Percentiles rank a stretch among this genome's conserved stretches.
Evolutionary conservation across 1,140 invertebrate species (phyloP).

Genomic region (Drosophila setifemur): DNA sequence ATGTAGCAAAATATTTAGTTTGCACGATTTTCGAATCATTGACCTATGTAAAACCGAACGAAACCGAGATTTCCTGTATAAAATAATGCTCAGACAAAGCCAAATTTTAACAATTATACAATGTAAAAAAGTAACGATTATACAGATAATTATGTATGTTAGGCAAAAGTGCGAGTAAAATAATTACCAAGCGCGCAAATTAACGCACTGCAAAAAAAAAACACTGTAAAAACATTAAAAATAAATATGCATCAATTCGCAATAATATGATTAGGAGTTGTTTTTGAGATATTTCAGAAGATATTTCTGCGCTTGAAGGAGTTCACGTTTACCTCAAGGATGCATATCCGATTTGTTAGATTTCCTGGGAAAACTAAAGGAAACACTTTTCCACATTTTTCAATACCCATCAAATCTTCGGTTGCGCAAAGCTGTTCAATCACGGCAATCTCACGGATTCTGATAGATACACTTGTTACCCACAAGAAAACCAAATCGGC

Average conservation of each 20-base stretch:
- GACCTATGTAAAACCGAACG: constrained; percentile 19
- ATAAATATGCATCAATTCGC: constrained; percentile 43
- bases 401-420: constrained; percentile 16
- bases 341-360: constrained; percentile 6
- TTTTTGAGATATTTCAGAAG: background rate
- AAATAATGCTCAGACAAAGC: constrained; percentile 73
- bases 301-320: constrained; percentile 12
- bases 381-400: constrained; percentile 22
- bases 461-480: constrained; percentile 69
- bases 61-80: constrained; percentile 59
- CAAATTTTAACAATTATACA: constrained; percentile 69
- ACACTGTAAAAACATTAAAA: constrained; percentile 63
- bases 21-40: constrained; percentile 46
- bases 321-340: background rate
- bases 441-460: constrained; percentile 63
- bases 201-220: constrained; percentile 34
- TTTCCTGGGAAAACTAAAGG: constrained; percentile 46
- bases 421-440: constrained; percentile 66
- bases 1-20: constrained; percentile 50
- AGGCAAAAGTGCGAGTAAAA: constrained; percentile 27
- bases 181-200: constrained; percentile 32
- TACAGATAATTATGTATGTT: constrained; percentile 38
- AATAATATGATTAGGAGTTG: constrained; percentile 22
- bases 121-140: constrained; percentile 63
- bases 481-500: constrained; percentile 27